Evolutionary conservation across 2,888 invertebrate species (phyloP).

Genomic region (Dynastes grantii): DNA sequence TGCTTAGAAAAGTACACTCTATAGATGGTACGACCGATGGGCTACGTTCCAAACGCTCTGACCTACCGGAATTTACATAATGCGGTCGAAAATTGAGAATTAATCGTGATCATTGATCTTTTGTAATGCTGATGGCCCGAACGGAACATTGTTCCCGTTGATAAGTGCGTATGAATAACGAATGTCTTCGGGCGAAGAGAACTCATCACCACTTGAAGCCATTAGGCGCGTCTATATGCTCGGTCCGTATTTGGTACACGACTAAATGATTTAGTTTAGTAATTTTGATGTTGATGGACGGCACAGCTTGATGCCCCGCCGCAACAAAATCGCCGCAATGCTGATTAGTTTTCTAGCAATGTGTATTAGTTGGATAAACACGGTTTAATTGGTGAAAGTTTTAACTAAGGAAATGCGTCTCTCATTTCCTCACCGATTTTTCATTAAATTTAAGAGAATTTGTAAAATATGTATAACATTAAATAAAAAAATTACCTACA

Average conservation of each 20-base stretch:
- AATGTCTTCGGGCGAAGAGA: conserved; percentile 59
- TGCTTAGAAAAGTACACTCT: conserved; percentile 23
- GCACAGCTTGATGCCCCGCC: conserved; percentile 33
- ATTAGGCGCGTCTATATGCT: conserved; percentile 56
- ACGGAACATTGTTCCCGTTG: conserved; percentile 57
- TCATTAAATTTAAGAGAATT: neutral
- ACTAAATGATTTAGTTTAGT: conserved; percentile 44
- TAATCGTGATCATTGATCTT: conserved; percentile 47
- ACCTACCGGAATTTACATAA: conserved; percentile 44
- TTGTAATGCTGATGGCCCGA: conserved; percentile 53
- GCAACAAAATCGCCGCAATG: conserved; percentile 51
- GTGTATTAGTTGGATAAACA: conserved; percentile 58
- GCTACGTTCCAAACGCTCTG: conserved; percentile 17
- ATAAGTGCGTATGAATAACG: conserved; percentile 57
- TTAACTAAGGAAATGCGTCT: conserved; percentile 11
- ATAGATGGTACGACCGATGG: neutral
- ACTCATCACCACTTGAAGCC: conserved; percentile 62
- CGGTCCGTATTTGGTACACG: conserved; percentile 41
- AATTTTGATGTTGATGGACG: conserved; percentile 46
- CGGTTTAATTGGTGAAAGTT: conserved; percentile 59
- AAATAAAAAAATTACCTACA: too few species aligned
- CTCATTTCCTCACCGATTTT: conserved; percentile 3
- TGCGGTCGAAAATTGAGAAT: conserved; percentile 42
- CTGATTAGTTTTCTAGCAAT: conserved; percentile 61
- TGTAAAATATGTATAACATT: neutral